phyloP scores from a whole-genome alignment of 2,888 invertebrate genomes.

The Diarsia brunnea region DNA sequence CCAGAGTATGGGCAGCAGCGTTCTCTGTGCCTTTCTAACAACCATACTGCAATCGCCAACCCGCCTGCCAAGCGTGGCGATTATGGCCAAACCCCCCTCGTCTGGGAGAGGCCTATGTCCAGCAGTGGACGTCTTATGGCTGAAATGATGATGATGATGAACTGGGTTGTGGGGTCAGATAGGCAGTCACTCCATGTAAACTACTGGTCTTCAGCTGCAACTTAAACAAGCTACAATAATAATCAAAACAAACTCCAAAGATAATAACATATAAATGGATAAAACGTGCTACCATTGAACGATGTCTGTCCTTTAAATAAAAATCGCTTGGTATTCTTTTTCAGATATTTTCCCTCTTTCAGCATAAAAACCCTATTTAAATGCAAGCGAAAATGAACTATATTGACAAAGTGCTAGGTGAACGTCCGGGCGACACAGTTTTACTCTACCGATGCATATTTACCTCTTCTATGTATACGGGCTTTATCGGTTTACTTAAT shows the following conservation, averaged over 20 bases:
- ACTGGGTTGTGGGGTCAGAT: no score
- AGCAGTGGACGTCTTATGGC: no score
- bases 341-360: slow-evolving; percentile 10
- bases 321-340: background rate
- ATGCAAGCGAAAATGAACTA: slow-evolving; percentile 54
- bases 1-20: no score
- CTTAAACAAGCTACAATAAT: no score
- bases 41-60: no score
- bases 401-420: slow-evolving; percentile 54
- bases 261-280: background rate
- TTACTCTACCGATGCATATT: slow-evolving; percentile 46
- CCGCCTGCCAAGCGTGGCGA: no score
- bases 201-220: no score
- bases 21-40: no score
- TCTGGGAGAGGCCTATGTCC: no score
- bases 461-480: slow-evolving; percentile 44
- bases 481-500: slow-evolving; percentile 48
- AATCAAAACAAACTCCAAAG: background rate
- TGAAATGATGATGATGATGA: no score
- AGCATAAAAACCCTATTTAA: slow-evolving; percentile 43
- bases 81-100: no score
- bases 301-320: background rate
- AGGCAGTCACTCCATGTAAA: no score
- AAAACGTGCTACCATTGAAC: background rate
- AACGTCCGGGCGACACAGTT: slow-evolving; percentile 60